A percentile compares a stretch with the other conserved stretches of the same genome.
Evolutionary conservation across 2,113 vertebrate genomes (phyloP).

Genomic region (Pandion haliaetus): DNA sequence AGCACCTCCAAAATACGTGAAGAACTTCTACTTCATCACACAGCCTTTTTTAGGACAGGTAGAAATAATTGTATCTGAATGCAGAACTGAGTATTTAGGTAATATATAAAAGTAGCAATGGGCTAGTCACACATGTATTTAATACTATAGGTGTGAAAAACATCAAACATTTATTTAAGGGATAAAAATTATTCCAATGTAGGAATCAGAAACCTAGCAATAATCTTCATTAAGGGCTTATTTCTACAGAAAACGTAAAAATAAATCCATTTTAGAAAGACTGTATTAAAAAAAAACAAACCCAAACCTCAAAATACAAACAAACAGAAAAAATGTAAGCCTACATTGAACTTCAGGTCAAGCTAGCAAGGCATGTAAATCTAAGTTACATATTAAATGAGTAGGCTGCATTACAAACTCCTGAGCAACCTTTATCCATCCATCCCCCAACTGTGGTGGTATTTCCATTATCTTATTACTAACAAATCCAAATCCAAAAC

Average conservation of each 20-base stretch:
- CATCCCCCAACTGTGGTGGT: neutral
- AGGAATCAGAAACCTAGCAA: neutral
- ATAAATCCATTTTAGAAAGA: neutral
- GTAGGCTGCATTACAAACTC: neutral
- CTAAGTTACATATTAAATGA: neutral
- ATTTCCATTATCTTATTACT: neutral
- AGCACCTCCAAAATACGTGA: fast-evolving
- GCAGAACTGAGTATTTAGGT: neutral
- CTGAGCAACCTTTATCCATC: neutral
- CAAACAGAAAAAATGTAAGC: neutral
- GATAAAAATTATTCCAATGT: neutral
- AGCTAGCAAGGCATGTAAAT: neutral
- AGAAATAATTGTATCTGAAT: neutral
- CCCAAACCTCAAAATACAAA: neutral
- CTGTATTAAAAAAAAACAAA: neutral
- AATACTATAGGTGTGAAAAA: neutral
- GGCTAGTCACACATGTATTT: neutral
- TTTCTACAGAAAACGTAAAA: neutral
- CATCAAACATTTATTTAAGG: neutral
- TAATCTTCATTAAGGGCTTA: neutral
- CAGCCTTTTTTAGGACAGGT: neutral
- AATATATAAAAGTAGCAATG: neutral
- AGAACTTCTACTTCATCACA: neutral
- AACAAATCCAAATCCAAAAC: neutral
- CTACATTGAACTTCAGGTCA: neutral